Conservation (phyloP, 2,797 vertebrate species). For the Pangasius mekongensis region DNA sequence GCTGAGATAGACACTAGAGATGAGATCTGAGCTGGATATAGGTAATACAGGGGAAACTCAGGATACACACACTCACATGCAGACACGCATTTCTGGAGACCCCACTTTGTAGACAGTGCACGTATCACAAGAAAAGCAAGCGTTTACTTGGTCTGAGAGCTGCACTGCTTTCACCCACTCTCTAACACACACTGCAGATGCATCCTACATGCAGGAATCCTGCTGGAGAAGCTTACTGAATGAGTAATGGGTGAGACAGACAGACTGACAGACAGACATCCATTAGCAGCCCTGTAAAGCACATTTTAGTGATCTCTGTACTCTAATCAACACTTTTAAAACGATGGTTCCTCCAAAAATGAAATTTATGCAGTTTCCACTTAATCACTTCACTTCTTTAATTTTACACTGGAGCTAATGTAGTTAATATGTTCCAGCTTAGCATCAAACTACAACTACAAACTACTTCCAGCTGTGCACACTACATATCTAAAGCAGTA, state of each 20-base stretch:
- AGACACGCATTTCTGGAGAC: conserved; percentile 22
- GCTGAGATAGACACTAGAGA: background rate
- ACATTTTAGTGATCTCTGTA: background rate
- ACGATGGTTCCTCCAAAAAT: background rate
- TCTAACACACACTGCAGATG: conserved; percentile 13
- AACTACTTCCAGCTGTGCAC: background rate
- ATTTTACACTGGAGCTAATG: background rate
- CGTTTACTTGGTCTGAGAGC: conserved; percentile 33
- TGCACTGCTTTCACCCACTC: conserved; percentile 30
- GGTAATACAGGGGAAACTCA: background rate
- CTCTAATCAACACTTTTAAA: background rate
- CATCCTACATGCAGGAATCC: conserved; percentile 3
- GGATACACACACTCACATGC: background rate
- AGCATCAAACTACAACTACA: background rate
- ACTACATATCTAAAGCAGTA: background rate
- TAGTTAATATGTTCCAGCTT: background rate
- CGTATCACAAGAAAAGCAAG: conserved; percentile 48
- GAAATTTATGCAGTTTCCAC: background rate
- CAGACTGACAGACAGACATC: background rate
- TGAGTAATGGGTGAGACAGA: background rate
- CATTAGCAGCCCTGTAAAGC: background rate
- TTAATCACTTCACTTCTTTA: background rate
- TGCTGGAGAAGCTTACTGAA: background rate
- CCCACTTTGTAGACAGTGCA: conserved; percentile 50
- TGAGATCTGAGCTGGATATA: conserved; percentile 19